Evolutionary conservation across 2,113 vertebrate genomes (phyloP), one percentile per base, ranked within the genome.

Genomic region (Dromiciops gliroides): DNA sequence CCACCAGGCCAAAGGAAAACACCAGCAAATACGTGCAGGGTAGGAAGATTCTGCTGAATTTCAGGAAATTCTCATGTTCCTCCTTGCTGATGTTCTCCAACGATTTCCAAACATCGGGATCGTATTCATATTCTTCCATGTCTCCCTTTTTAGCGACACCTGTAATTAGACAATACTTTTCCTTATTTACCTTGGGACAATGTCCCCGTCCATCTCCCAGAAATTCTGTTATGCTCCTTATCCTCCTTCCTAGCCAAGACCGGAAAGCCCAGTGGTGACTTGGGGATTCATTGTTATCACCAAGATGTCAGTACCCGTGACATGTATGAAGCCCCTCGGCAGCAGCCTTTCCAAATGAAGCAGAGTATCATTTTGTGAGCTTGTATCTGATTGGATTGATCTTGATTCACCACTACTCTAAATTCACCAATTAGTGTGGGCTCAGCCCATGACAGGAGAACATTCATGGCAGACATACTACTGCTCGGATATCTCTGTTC

Each of bases 1-100:
- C 98, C 92, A 97, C 23, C 93, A 99, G 92, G 26, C 97, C 98
- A 6, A 96, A 53, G 93, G 94, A 24, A 88, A 98, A 98, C 51
- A 98, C 97, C 28, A 89, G 26, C 2, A 94, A 48, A 6, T 98
- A 98, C 47, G 94, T 31, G 90, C 92, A 94, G 24, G 98, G 97
- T 89, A 98, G 31, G 37, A 98, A 98, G 93, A 97, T 0, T 93
- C 1, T 88, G 6, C 5, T 51, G 95, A 98, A 97, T 9, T 2
- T 47, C 92, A 83, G 56, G 95, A 98, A 97, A 89, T 44, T 37
- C 0, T 94, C 0, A 2, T 97, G 92, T 8, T 25, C 0, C 92
- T 94, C 44, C 0, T 9, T 52, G 89, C 37, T 44, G 8, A 93
- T 8, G 0, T 0, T 16, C 48, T 60, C 89, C 0, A 2, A 37